Evolutionary conservation across 2,113 vertebrate genomes (phyloP).

Genomic region (Trogon melanurus): DNA sequence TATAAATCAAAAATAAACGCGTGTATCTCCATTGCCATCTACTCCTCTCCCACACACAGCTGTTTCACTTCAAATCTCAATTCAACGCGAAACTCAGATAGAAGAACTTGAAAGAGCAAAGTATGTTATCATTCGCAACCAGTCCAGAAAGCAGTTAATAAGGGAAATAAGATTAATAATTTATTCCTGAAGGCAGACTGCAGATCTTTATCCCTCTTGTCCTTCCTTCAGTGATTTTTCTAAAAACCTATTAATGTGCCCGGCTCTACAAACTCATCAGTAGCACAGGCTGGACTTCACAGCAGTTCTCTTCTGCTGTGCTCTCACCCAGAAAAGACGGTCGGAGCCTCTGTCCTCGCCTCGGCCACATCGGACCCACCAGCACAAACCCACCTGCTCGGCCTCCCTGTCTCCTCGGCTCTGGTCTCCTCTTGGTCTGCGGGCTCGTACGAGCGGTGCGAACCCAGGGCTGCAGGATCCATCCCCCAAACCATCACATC

Average conservation of each 20-base stretch:
- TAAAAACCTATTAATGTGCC: background rate
- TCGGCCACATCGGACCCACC: background rate
- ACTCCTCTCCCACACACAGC: constrained; percentile 70
- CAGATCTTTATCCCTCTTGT: constrained; percentile 9
- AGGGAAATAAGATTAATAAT: constrained; percentile 62
- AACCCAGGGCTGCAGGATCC: background rate
- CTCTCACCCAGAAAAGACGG: background rate
- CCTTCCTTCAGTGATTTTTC: constrained; percentile 20
- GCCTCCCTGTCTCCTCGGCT: background rate
- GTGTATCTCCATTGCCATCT: constrained; percentile 57
- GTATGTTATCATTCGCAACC: constrained; percentile 31
- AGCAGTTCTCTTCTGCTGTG: background rate
- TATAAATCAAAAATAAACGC: constrained; percentile 69
- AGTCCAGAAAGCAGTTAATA: constrained; percentile 63
- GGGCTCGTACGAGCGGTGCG: fast-evolving
- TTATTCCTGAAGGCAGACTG: constrained; percentile 56
- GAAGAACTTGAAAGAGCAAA: constrained; percentile 63
- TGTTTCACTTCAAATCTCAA: constrained; percentile 65
- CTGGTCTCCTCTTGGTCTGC: background rate
- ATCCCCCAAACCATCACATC: background rate
- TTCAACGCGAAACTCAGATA: constrained; percentile 44
- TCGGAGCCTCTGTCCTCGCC: background rate
- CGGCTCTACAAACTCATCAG: background rate
- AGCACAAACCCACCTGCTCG: background rate
- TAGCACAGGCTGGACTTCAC: background rate